Base-by-base conservation (phyloP, 2,888 invertebrate genomes). In the Craniophora ligustri region DNA sequence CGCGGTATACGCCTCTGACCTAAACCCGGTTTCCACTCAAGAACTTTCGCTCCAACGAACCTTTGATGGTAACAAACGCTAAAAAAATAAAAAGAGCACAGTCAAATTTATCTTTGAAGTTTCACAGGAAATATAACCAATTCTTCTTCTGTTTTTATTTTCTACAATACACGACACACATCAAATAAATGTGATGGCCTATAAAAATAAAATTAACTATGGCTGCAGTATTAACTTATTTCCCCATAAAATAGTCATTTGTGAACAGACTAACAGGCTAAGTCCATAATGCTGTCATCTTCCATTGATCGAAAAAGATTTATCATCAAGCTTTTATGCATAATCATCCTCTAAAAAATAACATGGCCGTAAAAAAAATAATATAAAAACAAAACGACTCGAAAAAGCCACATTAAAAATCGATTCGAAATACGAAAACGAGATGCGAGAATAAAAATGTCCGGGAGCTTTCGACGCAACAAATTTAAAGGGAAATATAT, bases 401-500 rank as follows among this genome's bases (percentile, higher is more conserved):
- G 15, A 60, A 67, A 49, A 70, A 64, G 38, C 41, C 55, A 72
- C 70, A 71, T 61, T 62, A 70, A 73, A 78, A 78, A 72, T 76
- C 69, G 59, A 89, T 89, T 81, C 82, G 79, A 81, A 76, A 82
- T 77, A 64, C 78, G 79, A 78, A 84, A 87, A 86, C 84, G 84
- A 89, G 86, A 72, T 64, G 70, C 61, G 64, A 42, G 62, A 76
- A 87, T 89, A 89, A 88, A 89, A 90, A 87, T 64, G 88, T 89
- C 87, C 41, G 62, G 64, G 65, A 76, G 85, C 89, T 92, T 89
- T 92, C 92, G 89, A 71, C 90, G 88, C 78, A 79, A 88, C 91
- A 89, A 91, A 93, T 90, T 90, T 87, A 86, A 82, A 79, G 82
- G 85, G 85, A 87, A 26, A 93, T 90, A 89, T 92, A 93, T 92